Evolutionary conservation across 2,888 invertebrate genomes (phyloP).

Genomic region (Gastracanthus pulcherrimus): DNA sequence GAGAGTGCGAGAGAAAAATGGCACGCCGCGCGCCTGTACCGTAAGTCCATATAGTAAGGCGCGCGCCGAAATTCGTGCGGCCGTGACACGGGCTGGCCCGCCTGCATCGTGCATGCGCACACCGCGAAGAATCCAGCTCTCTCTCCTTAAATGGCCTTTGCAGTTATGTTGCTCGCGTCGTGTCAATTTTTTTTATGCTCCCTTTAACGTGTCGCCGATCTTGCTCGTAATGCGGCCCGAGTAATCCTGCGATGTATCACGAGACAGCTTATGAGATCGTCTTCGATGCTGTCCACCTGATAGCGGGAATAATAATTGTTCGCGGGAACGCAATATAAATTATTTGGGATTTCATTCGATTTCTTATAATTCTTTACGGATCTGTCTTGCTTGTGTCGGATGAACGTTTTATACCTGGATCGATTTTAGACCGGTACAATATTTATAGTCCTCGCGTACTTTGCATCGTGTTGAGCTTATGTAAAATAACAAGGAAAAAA

Average conservation of each 20-base stretch:
- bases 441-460: too few relatives aligned
- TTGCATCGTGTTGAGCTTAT: too few relatives aligned
- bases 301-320: conserved; percentile 4
- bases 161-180: neutral
- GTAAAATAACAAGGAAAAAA: too few relatives aligned
- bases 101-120: neutral
- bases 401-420: too few relatives aligned
- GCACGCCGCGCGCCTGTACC: neutral
- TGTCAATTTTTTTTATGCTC: neutral
- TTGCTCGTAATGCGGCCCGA: neutral
- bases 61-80: conserved; percentile 24
- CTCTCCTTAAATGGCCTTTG: conserved; percentile 67
- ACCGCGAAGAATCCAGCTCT: conserved; percentile 57
- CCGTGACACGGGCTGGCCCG: conserved; percentile 39
- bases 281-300: neutral
- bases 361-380: too few relatives aligned
- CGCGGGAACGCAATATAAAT: neutral
- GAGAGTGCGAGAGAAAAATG: neutral
- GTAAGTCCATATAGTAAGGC: too few relatives aligned
- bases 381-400: too few relatives aligned
- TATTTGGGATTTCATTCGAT: neutral
- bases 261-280: neutral
- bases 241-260: neutral
- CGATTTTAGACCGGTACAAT: too few relatives aligned
- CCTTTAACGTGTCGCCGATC: neutral